Percentiles rank a stretch among this genome's conserved stretches.
phyloP scores from a whole-genome alignment of 1,140 invertebrate genomes.

The Bursaphelenchus mucronatus region DNA sequence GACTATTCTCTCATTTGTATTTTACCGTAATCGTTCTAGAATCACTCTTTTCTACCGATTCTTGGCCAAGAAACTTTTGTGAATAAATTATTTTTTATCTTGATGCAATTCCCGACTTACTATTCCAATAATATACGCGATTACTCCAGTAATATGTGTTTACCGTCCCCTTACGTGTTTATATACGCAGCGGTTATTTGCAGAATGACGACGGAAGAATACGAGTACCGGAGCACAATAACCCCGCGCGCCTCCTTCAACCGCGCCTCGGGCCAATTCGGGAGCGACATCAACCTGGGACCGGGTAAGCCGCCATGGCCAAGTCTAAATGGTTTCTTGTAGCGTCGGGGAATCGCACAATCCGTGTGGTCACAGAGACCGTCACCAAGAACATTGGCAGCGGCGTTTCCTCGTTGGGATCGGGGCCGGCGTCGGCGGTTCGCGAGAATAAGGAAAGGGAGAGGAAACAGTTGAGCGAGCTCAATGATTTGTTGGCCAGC shows the following conservation, averaged over 20 bases:
- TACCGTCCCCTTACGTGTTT: too few relatives aligned
- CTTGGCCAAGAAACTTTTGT: too few relatives aligned
- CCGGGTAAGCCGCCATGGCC: slow-evolving; percentile 7
- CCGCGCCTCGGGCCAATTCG: slow-evolving; percentile 31
- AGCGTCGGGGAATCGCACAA: slow-evolving; percentile 38
- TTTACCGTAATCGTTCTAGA: too few relatives aligned
- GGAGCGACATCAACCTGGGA: neutral
- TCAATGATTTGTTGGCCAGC: slow-evolving; percentile 57
- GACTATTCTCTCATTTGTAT: too few relatives aligned
- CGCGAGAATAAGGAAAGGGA: slow-evolving; percentile 60
- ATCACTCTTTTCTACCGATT: too few relatives aligned
- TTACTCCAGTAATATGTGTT: too few relatives aligned
- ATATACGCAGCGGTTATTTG: too few relatives aligned
- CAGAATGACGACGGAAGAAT: slow-evolving; percentile 29
- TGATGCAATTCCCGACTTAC: too few relatives aligned
- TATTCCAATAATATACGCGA: too few relatives aligned
- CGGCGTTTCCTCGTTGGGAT: slow-evolving; percentile 54
- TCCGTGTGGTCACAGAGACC: slow-evolving; percentile 49
- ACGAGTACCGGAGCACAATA: slow-evolving; percentile 46
- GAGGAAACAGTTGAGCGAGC: slow-evolving; percentile 60
- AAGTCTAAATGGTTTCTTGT: slow-evolving; percentile 1
- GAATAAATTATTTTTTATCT: too few relatives aligned
- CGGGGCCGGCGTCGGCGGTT: slow-evolving; percentile 58
- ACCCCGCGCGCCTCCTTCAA: slow-evolving; percentile 42
- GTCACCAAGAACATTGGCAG: slow-evolving; percentile 27